Evolutionary conservation across 2,113 vertebrate species (phyloP).

Genomic region (Semnornis frantzii): DNA sequence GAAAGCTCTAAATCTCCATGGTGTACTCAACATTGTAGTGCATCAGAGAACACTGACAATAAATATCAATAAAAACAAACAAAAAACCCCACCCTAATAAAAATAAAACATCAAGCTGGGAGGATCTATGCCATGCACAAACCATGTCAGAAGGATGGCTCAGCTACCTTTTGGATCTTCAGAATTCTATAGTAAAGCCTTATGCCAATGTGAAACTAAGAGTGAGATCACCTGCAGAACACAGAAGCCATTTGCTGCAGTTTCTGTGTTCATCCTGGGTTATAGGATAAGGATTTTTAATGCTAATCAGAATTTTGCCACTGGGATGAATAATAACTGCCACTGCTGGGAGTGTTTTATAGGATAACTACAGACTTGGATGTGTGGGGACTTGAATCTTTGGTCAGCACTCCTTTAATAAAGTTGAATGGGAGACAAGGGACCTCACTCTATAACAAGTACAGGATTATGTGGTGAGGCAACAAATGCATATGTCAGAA

Average conservation of each 20-base stretch:
- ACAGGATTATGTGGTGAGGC: background rate
- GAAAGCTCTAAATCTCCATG: slow-evolving; percentile 1
- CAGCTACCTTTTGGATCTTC: background rate
- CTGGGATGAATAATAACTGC: background rate
- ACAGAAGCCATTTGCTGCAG: background rate
- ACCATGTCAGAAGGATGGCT: background rate
- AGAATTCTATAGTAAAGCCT: background rate
- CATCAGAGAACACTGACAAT: rapidly evolving
- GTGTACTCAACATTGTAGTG: background rate
- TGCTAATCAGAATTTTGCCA: background rate
- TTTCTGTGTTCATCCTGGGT: background rate
- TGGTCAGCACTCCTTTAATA: background rate
- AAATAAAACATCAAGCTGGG: too few relatives aligned
- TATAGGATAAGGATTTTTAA: background rate
- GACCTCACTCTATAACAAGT: background rate
- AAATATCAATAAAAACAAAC: too few relatives aligned
- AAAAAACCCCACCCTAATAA: background rate
- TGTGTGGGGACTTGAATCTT: background rate
- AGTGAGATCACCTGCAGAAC: background rate
- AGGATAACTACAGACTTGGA: background rate
- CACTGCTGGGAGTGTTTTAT: background rate
- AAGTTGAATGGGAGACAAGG: background rate
- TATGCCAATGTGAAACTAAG: background rate
- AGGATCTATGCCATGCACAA: background rate
- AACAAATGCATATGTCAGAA: background rate